Conservation (phyloP, 2,797 vertebrate genomes). For the Parauchenoglanis ngamensis region DNA sequence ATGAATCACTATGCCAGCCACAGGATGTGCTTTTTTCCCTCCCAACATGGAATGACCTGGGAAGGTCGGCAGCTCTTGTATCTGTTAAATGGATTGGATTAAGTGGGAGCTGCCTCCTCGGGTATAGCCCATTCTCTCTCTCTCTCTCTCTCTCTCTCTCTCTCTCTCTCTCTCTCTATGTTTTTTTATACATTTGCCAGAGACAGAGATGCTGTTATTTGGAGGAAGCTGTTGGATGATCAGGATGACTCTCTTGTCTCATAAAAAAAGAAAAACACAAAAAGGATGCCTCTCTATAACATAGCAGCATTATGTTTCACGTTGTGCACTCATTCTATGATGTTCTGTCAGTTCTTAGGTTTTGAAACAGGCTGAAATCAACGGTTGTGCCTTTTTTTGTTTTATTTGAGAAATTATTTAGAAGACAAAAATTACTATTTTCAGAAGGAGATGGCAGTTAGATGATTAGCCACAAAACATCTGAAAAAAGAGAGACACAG, state of each 20-base stretch:
- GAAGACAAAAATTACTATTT: slow-evolving; percentile 62
- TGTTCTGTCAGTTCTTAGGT: slow-evolving; percentile 69
- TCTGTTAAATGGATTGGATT: slow-evolving; percentile 79
- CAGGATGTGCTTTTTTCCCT: slow-evolving; percentile 70
- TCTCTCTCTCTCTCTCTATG: slow-evolving; percentile 45
- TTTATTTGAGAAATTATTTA: slow-evolving; percentile 53
- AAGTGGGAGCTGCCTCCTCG: slow-evolving; percentile 73
- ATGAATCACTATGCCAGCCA: slow-evolving; percentile 68
- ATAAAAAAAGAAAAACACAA: slow-evolving; percentile 54
- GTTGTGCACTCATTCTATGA: slow-evolving; percentile 55
- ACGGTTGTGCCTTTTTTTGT: not conserved
- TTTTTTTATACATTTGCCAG: slow-evolving; percentile 68
- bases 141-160: slow-evolving; percentile 8
- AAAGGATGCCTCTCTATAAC: slow-evolving; percentile 64
- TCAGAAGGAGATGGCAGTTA: slow-evolving; percentile 50
- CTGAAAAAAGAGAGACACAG: slow-evolving; percentile 54
- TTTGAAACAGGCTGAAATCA: slow-evolving; percentile 64
- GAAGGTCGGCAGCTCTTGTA: slow-evolving; percentile 78
- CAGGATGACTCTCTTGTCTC: slow-evolving; percentile 62
- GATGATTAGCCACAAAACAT: slow-evolving; percentile 58
- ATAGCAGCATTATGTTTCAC: slow-evolving; percentile 71
- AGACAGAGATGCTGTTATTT: slow-evolving; percentile 59
- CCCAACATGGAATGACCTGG: slow-evolving; percentile 73
- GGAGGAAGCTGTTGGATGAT: slow-evolving; percentile 48
- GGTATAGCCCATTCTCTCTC: slow-evolving; percentile 50